phyloP scores from a whole-genome alignment of 2,113 vertebrate species.

The Acinonyx jubatus region DNA sequence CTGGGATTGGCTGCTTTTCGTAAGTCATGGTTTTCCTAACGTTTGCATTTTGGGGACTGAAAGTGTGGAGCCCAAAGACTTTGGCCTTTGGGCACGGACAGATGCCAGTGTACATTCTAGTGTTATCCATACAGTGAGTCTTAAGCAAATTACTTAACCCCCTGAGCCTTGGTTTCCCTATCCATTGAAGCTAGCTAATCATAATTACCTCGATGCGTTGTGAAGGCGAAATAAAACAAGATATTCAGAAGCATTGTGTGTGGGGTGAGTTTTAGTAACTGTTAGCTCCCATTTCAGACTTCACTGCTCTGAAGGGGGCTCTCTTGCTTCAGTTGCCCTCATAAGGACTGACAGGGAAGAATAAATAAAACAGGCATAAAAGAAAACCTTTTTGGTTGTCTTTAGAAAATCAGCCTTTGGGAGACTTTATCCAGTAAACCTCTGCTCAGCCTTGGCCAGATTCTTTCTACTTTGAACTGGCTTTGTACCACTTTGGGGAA shows the following conservation, averaged over 20 bases:
- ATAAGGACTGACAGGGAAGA: neutral
- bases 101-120: too few relatives aligned
- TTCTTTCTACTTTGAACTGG: neutral
- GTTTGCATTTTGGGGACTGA: neutral
- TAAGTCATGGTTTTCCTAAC: slow-evolving; percentile 85
- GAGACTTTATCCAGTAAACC: neutral
- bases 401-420: neutral
- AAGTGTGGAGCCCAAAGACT: neutral
- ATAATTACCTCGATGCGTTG: neutral
- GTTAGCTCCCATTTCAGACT: neutral
- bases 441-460: neutral
- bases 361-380: neutral
- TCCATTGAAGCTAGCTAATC: neutral
- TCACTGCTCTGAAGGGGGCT: neutral
- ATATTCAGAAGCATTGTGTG: neutral
- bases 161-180: neutral
- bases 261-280: neutral
- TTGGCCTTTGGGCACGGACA: neutral
- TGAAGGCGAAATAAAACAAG: neutral
- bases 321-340: neutral
- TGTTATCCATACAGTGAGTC: neutral
- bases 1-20: slow-evolving; percentile 96
- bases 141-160: neutral
- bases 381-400: neutral
- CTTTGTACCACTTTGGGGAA: neutral